These are phyloP conservation scores for Dolomedes plantarius DNA, from an alignment of 2,888 invertebrate genomes.

Conservation along the genomic window DNA sequence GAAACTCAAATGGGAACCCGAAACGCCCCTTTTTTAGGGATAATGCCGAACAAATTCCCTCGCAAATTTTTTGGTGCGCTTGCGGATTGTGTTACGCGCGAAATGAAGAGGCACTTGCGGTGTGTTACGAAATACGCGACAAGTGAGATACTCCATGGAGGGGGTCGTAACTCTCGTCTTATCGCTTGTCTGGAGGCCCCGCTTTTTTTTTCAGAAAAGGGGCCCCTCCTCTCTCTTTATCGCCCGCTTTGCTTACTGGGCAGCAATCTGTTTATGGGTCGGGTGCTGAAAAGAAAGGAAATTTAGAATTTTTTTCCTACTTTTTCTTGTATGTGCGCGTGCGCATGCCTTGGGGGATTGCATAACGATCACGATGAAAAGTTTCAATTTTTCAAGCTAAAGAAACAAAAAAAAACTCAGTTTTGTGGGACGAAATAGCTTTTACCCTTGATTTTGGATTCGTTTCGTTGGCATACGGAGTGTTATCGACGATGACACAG, in stretches of 20 bases:
- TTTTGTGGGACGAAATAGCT: too few relatives aligned
- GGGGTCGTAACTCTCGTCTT: conserved; percentile 21
- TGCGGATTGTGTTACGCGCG: background rate
- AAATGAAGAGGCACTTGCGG: background rate
- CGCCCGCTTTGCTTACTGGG: conserved; percentile 13
- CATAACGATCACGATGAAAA: too few relatives aligned
- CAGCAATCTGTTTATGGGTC: conserved; percentile 40
- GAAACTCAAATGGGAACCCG: too few relatives aligned
- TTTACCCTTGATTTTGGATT: too few relatives aligned
- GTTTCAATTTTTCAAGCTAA: too few relatives aligned
- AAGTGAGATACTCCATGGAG: background rate
- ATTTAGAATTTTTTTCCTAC: background rate
- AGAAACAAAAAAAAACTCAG: too few relatives aligned
- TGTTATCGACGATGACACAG: too few relatives aligned
- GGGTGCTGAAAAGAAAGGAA: conserved; percentile 43
- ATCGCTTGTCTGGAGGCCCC: conserved; percentile 21
- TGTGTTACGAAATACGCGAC: background rate
- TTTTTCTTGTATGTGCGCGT: too few relatives aligned
- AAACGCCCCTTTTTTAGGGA: too few relatives aligned
- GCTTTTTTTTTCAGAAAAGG: background rate
- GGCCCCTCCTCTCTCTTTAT: background rate
- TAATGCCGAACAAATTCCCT: too few relatives aligned
- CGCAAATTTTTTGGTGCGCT: background rate
- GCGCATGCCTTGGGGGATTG: too few relatives aligned
- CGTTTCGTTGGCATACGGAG: too few relatives aligned